Base-by-base conservation (phyloP, 2,113 vertebrate species). In the Ictalurus furcatus region DNA sequence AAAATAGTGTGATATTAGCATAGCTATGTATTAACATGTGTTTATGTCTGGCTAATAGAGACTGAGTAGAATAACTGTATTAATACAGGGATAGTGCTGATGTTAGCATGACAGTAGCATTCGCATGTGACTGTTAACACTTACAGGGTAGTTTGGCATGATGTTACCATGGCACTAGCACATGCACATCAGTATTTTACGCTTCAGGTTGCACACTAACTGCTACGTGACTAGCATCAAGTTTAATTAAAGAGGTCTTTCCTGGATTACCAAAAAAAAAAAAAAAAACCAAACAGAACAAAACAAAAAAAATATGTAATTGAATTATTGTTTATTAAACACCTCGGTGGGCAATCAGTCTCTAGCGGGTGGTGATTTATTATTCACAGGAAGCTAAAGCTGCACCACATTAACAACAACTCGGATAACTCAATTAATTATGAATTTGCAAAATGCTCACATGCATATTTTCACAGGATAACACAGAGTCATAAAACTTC, bases 401-500 rank as follows among this genome's bases (percentile, higher is more conserved):
- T 11, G 25, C 30, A n/a, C 89, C 63, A 37, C 58, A 84, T 87
- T 78, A 90, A 87, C 54, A 34, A 4, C 76, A 85, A 86, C 54
- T 6, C 1, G 17, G 86, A 54, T 76, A 78, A 58, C 67, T 88
- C 63, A 34, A 86, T 86, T 88, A 88, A 82, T 54, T 67, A 71
- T 54, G 71, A 88, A 88, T 84, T 74, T 58, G n/a, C 44, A 48
- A 86, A 86, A 30, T 58, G 19, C 44, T 65, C 58, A 0, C 67
- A 58, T 76, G 80, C 83, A 88, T 83, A 86, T 67, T 73, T 59
- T 56, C 28, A 19, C 40, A 74, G 63, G 4, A 65, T 71, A 88
- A 88, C n/a, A 73, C 7, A 78, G 93, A 95, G 87, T 89, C 95
- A 96, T 90, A 1, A 80, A 80, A 54, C 13, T 44, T 44, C 40